Percentiles rank a stretch among this genome's conserved stretches.
phyloP scores from a whole-genome alignment of 1,140 invertebrate species.

The Ips typographus region DNA sequence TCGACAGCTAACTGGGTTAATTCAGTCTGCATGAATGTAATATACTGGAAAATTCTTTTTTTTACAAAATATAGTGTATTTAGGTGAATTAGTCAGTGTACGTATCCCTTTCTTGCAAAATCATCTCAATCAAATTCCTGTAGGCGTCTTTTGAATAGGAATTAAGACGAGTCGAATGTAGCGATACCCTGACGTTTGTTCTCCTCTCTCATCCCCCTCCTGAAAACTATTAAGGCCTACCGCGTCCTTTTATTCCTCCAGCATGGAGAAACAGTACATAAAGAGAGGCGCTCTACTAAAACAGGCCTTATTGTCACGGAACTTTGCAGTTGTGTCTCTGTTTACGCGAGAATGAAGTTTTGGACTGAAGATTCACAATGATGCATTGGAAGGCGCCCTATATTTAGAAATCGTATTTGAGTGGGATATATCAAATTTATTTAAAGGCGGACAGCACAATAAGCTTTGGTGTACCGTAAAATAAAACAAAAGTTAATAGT shows the following conservation, averaged over 20 bases:
- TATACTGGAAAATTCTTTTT: too few relatives aligned
- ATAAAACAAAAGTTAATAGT: slow-evolving; percentile 15
- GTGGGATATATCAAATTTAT: too few relatives aligned
- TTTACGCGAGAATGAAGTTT: neutral
- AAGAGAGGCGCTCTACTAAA: slow-evolving; percentile 12
- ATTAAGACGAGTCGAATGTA: slow-evolving; percentile 22
- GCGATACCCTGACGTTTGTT: slow-evolving; percentile 10
- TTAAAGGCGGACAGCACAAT: too few relatives aligned
- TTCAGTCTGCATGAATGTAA: too few relatives aligned
- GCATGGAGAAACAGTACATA: slow-evolving; percentile 9
- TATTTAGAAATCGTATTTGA: too few relatives aligned
- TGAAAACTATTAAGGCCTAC: slow-evolving; percentile 11
- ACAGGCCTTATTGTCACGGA: slow-evolving; percentile 11
- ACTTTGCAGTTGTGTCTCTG: slow-evolving; percentile 1
- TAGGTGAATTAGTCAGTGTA: neutral
- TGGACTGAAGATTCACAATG: neutral
- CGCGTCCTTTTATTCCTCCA: slow-evolving; percentile 14
- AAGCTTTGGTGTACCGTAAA: neutral
- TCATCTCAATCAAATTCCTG: slow-evolving; percentile 7
- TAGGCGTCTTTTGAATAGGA: slow-evolving; percentile 27
- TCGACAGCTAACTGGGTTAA: too few relatives aligned
- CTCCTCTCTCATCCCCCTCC: slow-evolving; percentile 1
- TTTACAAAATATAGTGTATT: neutral
- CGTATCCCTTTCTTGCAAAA: neutral
- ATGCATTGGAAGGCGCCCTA: neutral